Conservation (phyloP, 2,797 vertebrate species). For the Aldrovandia affinis region DNA sequence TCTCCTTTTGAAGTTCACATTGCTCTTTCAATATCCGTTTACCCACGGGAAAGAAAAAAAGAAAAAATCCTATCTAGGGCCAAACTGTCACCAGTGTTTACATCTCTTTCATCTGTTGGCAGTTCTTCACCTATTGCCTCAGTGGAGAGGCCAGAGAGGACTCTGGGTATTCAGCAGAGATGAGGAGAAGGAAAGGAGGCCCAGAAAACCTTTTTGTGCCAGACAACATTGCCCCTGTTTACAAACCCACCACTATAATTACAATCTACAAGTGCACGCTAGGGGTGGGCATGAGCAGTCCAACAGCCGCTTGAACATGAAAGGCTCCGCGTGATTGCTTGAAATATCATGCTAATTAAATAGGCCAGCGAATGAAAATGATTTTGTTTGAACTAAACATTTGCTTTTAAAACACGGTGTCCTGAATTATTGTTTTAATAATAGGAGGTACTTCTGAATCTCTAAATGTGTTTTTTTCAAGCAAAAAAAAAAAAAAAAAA, state of each 20-base stretch:
- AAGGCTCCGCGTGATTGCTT: background rate
- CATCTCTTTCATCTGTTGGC: slow-evolving; percentile 47
- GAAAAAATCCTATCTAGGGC: slow-evolving; percentile 58
- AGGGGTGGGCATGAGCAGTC: background rate
- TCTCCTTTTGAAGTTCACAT: slow-evolving; percentile 33
- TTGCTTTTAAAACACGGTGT: background rate
- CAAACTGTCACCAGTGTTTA: slow-evolving; percentile 62
- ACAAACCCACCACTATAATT: background rate
- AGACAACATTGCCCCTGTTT: background rate
- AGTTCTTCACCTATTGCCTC: slow-evolving; percentile 49
- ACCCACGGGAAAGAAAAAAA: slow-evolving; percentile 46
- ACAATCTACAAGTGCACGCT: slow-evolving; percentile 1
- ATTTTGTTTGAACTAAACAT: background rate
- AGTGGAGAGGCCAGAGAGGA: slow-evolving; percentile 9
- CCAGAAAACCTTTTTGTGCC: background rate
- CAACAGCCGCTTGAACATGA: background rate
- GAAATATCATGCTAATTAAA: slow-evolving; percentile 16
- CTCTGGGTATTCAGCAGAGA: slow-evolving; percentile 12
- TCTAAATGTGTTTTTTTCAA: no score
- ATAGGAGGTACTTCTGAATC: background rate
- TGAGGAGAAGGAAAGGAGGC: background rate
- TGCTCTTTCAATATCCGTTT: slow-evolving; percentile 28
- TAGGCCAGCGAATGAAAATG: slow-evolving; percentile 1
- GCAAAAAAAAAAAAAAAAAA: no score
- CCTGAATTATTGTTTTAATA: background rate